phyloP scores from a whole-genome alignment of 1,140 invertebrate genomes.

The Manduca sexta region DNA sequence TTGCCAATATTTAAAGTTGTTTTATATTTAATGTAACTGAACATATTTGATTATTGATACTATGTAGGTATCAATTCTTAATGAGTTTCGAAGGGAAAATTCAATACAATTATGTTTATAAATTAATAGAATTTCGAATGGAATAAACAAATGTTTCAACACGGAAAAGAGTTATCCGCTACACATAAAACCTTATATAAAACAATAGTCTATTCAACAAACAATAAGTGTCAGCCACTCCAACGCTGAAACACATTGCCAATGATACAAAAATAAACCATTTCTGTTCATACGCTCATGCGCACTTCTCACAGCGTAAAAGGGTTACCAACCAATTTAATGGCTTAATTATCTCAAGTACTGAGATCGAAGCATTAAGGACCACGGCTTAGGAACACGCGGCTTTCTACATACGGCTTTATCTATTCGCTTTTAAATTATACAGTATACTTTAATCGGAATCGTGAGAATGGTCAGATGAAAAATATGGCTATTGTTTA shows the following conservation, averaged over 20 bases:
- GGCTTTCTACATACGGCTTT: slow-evolving; percentile 30
- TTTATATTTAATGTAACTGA: too few relatives aligned
- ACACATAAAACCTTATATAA: background rate
- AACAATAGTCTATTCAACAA: background rate
- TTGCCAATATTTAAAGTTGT: too few relatives aligned
- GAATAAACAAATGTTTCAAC: background rate
- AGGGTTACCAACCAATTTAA: slow-evolving; percentile 61
- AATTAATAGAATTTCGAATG: too few relatives aligned
- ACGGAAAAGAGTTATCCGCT: background rate
- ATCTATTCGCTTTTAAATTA: slow-evolving; percentile 39
- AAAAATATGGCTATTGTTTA: slow-evolving; percentile 12
- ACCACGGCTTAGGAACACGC: slow-evolving; percentile 17
- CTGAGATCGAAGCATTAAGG: slow-evolving; percentile 28
- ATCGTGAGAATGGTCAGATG: slow-evolving; percentile 18
- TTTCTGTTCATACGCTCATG: slow-evolving; percentile 22
- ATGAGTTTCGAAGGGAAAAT: background rate
- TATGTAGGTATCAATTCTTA: background rate
- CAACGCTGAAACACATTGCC: slow-evolving; percentile 30
- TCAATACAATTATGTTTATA: background rate
- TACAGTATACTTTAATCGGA: slow-evolving; percentile 13
- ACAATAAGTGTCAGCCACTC: slow-evolving; percentile 25
- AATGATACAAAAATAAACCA: slow-evolving; percentile 53
- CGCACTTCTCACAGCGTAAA: slow-evolving; percentile 55
- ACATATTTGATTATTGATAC: too few relatives aligned
- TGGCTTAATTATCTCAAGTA: slow-evolving; percentile 68